These are phyloP conservation scores for Pocota personata DNA, from an alignment of 2,888 invertebrate species.

Conservation along the genomic window DNA sequence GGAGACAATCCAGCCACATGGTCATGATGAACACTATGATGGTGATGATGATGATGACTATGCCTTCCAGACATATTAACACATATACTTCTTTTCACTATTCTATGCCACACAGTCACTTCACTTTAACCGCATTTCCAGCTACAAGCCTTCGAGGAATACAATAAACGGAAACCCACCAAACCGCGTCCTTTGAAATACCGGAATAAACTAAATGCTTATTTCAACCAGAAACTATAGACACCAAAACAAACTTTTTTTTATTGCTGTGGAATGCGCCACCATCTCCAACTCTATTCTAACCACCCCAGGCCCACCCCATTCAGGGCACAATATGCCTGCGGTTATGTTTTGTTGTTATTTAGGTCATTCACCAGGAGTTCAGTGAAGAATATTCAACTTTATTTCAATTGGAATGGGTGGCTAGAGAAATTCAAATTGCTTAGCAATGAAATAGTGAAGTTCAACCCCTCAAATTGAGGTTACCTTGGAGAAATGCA, in stretches of 20 bases:
- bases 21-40: constrained; percentile 76
- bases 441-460: constrained; percentile 70
- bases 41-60: constrained; percentile 79
- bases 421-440: constrained; percentile 28
- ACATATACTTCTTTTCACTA: neutral
- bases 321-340: constrained; percentile 6
- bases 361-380: constrained; percentile 82
- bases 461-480: constrained; percentile 70
- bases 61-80: constrained; percentile 75
- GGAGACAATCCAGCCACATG: constrained; percentile 78
- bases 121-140: constrained; percentile 57
- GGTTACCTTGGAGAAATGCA: constrained; percentile 75
- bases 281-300: constrained; percentile 39
- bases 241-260: constrained; percentile 28
- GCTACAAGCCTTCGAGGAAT: constrained; percentile 44
- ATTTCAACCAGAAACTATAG: constrained; percentile 36
- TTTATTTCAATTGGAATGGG: constrained; percentile 19
- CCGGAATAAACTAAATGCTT: constrained; percentile 53
- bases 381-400: constrained; percentile 30
- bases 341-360: constrained; percentile 77
- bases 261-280: constrained; percentile 45
- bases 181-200: constrained; percentile 64
- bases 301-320: neutral
- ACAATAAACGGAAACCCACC: neutral
- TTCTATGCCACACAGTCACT: constrained; percentile 77